Base-by-base conservation (phyloP, 1,140 invertebrate species). In the Lanistes nyassanus region DNA sequence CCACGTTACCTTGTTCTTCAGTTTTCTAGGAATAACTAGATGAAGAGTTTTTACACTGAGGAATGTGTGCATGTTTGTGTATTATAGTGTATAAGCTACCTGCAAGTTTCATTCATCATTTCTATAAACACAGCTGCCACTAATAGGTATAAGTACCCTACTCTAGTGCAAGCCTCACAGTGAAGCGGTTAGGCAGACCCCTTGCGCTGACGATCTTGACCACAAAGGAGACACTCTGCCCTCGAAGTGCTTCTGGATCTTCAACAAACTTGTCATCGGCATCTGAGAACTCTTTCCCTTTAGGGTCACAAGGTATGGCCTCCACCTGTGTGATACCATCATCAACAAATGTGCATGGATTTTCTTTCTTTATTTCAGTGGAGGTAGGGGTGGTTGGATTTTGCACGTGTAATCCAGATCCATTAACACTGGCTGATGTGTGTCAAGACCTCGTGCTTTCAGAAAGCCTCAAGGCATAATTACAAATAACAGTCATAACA, bases 261-360 rank as follows among this genome's bases (percentile, higher is more conserved):
- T 92, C 91, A 0, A 91, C 86, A 83, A 90, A 91, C 53, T 87
- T 87, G 81, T 91, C 89, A 79, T 92, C 90, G 13, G 84, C 81
- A 69, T 91, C 91, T 23, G 81, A 89, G 75, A 87, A 91, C 76
- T 91, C 90, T 67, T 89, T 86, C 42, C 87, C 87, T 51, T 88
- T 86, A 0, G 74, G 72, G 74, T 90, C 84, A 79, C 91, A 91
- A 13, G 91, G 91, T 3, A 89, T 76, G 1, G 91, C 69, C 76
- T 91, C 91, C 64, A 91, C 74, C 87, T 89, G 78, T 5, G 77
- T 71, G 58, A 76, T 67, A 36, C 3, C 31, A 47, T n/a, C 47
- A 47, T 42, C 26, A 67, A 16, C 42, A 53, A 23, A 31, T 11
- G 39, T 31, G 36, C 26, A 66, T 31, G 6, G 2, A 16, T 47